Base-by-base conservation (phyloP, 2,888 invertebrate species). In the Epiperipatus broadwayi region DNA sequence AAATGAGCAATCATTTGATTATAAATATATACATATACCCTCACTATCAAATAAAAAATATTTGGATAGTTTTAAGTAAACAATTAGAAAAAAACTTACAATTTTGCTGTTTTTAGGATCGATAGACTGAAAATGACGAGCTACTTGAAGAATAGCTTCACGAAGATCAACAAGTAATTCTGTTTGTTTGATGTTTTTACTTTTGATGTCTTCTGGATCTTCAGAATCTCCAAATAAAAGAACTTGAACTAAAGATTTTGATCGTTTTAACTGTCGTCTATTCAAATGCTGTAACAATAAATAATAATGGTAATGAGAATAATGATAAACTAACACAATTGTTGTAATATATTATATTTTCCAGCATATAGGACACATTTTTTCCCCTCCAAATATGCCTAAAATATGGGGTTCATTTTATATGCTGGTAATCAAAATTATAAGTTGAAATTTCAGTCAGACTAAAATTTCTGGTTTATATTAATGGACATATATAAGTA, bases 121-220 rank as follows among this genome's bases (percentile, higher is more conserved):
- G 29, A 85, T 71, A 42, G 84, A 78, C 47, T 91, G 72, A 61
- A 97, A 97, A 64, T 97, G 93, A 21, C 91, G 69, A 16, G 87
- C 84, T 44, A 81, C 74, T 63, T 84, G 91, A 39, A 91, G 65
- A 49, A 95, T 87, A 21, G 91, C 83, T 64, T 97, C 93, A 48
- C 93, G 70, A 37, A 97, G 67, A 64, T 95, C 93, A n/a, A 97
- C 91, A 47, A 97, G 66, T 52, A 95, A 78, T 67, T 97, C 95
- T 41, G 97, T 97, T 65, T 95, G 95, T 44, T 81, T 75, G 37
- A 97, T 84, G 65, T 97, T 97, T 61, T 97, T 97, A 43, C 79
- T 83, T 56, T 89, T 78, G 10, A 78, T 67, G 58, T 81, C 80
- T 49, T 85, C 83, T 55, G 77, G 77, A 44, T 69, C 72, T 45